phyloP scores from a whole-genome alignment of 2,113 vertebrate genomes.

The Nycticebus coucang region DNA sequence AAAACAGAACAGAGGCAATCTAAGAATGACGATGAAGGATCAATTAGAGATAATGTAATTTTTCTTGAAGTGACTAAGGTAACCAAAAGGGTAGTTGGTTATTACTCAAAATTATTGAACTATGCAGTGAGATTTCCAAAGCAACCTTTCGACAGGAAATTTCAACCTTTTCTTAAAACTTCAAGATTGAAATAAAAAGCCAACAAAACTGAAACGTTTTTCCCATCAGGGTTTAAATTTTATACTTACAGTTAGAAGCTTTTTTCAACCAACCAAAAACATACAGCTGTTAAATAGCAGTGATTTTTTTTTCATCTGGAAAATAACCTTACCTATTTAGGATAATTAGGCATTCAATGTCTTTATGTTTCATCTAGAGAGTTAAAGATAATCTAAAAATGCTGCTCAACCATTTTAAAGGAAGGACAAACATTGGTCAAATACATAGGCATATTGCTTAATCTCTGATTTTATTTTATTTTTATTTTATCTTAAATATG shows the following conservation, averaged over 20 bases:
- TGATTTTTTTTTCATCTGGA: background rate
- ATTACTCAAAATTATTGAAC: background rate
- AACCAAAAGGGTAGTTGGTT: background rate
- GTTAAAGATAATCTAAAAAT: constrained; percentile 36
- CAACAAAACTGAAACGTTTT: background rate
- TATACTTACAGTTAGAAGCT: background rate
- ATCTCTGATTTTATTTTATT: constrained; percentile 49
- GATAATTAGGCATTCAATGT: background rate
- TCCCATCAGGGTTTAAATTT: background rate
- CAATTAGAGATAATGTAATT: background rate
- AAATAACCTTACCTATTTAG: background rate
- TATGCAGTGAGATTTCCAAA: background rate
- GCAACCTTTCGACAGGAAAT: background rate
- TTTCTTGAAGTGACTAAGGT: background rate
- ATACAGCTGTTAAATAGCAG: background rate
- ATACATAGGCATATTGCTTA: background rate
- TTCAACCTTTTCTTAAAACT: background rate
- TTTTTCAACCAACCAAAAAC: background rate
- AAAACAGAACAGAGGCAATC: constrained; percentile 65
- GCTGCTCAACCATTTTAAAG: background rate
- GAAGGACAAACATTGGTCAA: background rate
- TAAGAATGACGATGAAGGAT: constrained; percentile 4
- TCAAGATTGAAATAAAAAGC: background rate
- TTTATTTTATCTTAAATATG: constrained; percentile 42
- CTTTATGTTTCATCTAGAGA: background rate